These are phyloP conservation scores for Anagrus nilaparvatae DNA, from an alignment of 1,140 invertebrate genomes.

Conservation along the genomic window DNA sequence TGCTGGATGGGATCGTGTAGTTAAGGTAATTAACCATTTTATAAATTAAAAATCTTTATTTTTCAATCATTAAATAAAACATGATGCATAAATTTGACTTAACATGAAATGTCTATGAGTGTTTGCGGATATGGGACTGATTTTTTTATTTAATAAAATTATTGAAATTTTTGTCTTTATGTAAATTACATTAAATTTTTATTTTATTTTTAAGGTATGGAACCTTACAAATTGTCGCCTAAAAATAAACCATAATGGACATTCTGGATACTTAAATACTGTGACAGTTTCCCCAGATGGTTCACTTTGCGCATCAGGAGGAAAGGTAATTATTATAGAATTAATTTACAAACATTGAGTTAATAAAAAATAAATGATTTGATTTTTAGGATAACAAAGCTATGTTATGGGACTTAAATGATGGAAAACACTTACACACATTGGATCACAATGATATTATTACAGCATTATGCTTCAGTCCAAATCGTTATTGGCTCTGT, in stretches of 20 bases:
- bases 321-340: slow-evolving; percentile 57
- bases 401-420: slow-evolving; percentile 99
- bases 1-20: slow-evolving; percentile 95
- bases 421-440: slow-evolving; percentile 98
- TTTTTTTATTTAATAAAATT: not conserved
- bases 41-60: not conserved
- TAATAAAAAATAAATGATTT: slow-evolving; percentile 10
- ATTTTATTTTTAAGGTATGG: slow-evolving; percentile 70
- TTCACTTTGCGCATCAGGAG: slow-evolving; percentile 97
- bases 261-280: slow-evolving; percentile 95
- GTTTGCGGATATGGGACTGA: slow-evolving; percentile 45
- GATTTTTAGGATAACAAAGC: slow-evolving; percentile 83
- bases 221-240: slow-evolving; percentile 98
- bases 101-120: slow-evolving; percentile 35
- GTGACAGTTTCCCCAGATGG: slow-evolving; percentile 99
- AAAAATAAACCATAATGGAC: slow-evolving; percentile 97
- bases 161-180: slow-evolving; percentile 1
- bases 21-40: slow-evolving; percentile 61
- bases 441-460: slow-evolving; percentile 98
- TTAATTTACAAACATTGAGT: not conserved
- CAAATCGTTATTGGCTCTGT: slow-evolving; percentile 99
- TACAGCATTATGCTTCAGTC: slow-evolving; percentile 96
- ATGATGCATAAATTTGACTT: slow-evolving; percentile 26
- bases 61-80: slow-evolving; percentile 6
- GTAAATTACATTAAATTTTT: slow-evolving; percentile 4